Percentiles rank a stretch among this genome's conserved stretches.
These are phyloP conservation scores for Celastrina argiolus DNA, from an alignment of 2,888 invertebrate species.

Conservation along the genomic window DNA sequence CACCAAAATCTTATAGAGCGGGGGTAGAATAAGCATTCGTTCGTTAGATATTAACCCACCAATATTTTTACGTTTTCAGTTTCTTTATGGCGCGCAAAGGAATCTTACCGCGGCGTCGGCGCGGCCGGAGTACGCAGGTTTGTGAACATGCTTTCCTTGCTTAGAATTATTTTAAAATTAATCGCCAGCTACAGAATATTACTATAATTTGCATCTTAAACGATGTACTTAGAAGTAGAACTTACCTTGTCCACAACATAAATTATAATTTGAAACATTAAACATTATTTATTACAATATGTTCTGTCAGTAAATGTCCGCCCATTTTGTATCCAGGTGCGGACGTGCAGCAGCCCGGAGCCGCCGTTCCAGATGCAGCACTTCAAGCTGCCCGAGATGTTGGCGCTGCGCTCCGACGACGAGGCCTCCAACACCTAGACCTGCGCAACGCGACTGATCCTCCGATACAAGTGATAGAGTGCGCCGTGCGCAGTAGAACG, in stretches of 20 bases:
- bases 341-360: conserved; percentile 72
- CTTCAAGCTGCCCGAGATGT: conserved; percentile 83
- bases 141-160: conserved; percentile 29
- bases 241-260: too few relatives aligned
- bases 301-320: neutral
- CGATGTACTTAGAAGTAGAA: too few relatives aligned
- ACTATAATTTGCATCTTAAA: too few relatives aligned
- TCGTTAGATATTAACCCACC: too few relatives aligned
- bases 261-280: too few relatives aligned
- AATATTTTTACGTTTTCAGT: conserved; percentile 47
- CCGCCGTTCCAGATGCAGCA: conserved; percentile 88
- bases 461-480: neutral
- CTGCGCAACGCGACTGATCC: neutral
- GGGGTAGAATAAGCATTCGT: too few relatives aligned
- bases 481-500: neutral
- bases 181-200: too few relatives aligned
- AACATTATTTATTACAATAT: too few relatives aligned
- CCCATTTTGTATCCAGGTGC: neutral
- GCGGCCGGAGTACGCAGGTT: conserved; percentile 83
- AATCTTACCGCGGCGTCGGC: conserved; percentile 86
- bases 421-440: conserved; percentile 32
- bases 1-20: too few relatives aligned
- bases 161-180: too few relatives aligned
- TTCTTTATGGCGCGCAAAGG: conserved; percentile 94
- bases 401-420: conserved; percentile 56